Evolutionary conservation across 2,888 invertebrate species (phyloP).

Genomic region (Gari tellinella): DNA sequence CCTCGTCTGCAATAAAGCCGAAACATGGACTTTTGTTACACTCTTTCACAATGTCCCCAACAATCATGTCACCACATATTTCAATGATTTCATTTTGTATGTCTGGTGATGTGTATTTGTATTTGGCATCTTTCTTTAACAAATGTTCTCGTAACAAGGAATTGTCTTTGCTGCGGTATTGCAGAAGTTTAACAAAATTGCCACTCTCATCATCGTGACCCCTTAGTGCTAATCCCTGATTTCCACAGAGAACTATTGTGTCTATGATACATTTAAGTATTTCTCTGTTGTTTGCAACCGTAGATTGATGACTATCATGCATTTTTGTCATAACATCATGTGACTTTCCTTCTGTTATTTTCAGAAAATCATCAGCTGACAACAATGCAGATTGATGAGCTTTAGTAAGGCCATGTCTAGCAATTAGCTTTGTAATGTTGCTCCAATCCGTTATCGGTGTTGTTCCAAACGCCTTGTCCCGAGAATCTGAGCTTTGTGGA

Average conservation of each 20-base stretch:
- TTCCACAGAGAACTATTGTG: conserved; percentile 5
- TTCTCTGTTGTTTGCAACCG: conserved; percentile 1
- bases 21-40: conserved; percentile 10
- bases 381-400: not conserved
- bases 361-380: conserved; percentile 15
- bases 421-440: not conserved
- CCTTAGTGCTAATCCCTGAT: conserved; percentile 16
- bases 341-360: conserved; percentile 4
- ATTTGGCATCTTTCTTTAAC: not conserved
- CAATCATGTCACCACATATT: conserved; percentile 11
- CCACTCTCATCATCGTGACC: conserved; percentile 19
- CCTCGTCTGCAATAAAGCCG: conserved; percentile 20
- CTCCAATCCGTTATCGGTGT: not conserved
- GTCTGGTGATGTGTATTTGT: conserved; percentile 21
- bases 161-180: conserved; percentile 10
- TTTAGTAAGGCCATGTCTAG: not conserved
- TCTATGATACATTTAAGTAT: conserved; percentile 4
- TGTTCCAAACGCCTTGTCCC: not conserved
- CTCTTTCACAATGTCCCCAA: not conserved
- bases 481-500: not conserved
- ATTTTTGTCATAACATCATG: conserved; percentile 1
- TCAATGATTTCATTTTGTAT: conserved; percentile 27
- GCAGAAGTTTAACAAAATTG: conserved; percentile 12
- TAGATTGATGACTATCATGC: not conserved
- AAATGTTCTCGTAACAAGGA: conserved; percentile 6